A percentile compares a stretch with the other conserved stretches of the same genome.
phyloP scores from a whole-genome alignment of 2,888 invertebrate genomes.

The Rhodophaea formosa region DNA sequence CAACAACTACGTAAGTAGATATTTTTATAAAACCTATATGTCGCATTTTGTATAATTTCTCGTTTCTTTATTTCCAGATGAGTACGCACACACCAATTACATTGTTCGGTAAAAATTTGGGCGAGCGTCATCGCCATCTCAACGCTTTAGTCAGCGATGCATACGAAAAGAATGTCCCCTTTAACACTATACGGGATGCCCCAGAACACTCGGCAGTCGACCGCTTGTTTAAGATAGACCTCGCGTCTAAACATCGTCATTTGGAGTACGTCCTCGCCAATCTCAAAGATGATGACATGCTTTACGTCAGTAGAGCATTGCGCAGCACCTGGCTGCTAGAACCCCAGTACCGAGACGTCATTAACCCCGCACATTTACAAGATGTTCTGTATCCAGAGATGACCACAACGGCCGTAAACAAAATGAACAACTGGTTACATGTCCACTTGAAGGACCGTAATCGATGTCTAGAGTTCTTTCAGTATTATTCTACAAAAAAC shows the following conservation, averaged over 20 bases:
- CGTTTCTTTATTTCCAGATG: slow-evolving; percentile 39
- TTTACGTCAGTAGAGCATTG: slow-evolving; percentile 58
- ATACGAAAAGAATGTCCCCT: slow-evolving; percentile 23
- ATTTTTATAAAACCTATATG: too few species aligned
- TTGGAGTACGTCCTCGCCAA: slow-evolving; percentile 49
- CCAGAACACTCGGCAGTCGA: slow-evolving; percentile 48
- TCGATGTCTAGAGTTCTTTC: slow-evolving; percentile 51
- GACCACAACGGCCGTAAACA: slow-evolving; percentile 49
- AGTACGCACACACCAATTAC: slow-evolving; percentile 34
- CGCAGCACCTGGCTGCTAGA: slow-evolving; percentile 55
- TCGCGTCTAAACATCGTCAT: slow-evolving; percentile 49
- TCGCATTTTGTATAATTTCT: too few species aligned
- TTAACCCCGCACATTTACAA: slow-evolving; percentile 57
- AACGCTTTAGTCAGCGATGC: slow-evolving; percentile 44
- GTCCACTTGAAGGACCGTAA: slow-evolving; percentile 38
- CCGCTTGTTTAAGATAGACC: slow-evolving; percentile 57
- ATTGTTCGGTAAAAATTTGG: slow-evolving; percentile 46
- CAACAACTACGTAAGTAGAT: too few species aligned
- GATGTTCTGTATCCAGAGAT: slow-evolving; percentile 50
- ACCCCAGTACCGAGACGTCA: slow-evolving; percentile 37
- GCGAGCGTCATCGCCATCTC: slow-evolving; percentile 45
- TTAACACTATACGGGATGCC: slow-evolving; percentile 28
- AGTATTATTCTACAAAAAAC: slow-evolving; percentile 41
- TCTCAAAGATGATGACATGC: slow-evolving; percentile 56
- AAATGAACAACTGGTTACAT: slow-evolving; percentile 54